phyloP scores from a whole-genome alignment of 2,888 invertebrate genomes.

The Lasioglossum oenotherae region DNA sequence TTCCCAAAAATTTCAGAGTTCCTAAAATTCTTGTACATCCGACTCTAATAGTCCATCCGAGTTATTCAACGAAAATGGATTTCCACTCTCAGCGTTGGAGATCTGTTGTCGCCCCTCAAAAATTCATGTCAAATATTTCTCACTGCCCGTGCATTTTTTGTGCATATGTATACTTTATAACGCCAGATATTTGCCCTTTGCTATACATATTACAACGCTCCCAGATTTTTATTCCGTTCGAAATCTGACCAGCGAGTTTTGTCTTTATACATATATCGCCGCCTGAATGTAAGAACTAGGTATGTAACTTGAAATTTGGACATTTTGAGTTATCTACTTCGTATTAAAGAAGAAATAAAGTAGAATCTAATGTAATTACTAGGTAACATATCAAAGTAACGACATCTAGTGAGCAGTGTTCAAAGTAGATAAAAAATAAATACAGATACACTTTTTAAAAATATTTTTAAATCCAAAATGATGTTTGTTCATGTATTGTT shows the following conservation, averaged over 20 bases:
- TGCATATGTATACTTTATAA: not conserved
- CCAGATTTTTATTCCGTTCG: not conserved
- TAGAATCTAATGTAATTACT: too few relatives aligned
- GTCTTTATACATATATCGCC: too few relatives aligned
- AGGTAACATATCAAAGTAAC: too few relatives aligned
- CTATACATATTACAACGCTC: not conserved
- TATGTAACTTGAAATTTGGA: too few relatives aligned
- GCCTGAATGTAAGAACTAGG: too few relatives aligned
- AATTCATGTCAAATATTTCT: not conserved
- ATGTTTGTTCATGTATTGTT: too few relatives aligned
- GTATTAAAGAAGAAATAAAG: too few relatives aligned
- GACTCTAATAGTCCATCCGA: not conserved
- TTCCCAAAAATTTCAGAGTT: not conserved
- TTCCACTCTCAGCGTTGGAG: not conserved
- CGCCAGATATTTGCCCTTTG: not conserved
- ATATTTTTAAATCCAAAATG: too few relatives aligned
- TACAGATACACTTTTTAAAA: too few relatives aligned
- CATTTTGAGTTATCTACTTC: too few relatives aligned
- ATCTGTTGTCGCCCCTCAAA: not conserved
- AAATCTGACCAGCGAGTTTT: not conserved
- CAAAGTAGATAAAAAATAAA: too few relatives aligned
- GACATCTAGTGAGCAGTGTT: too few relatives aligned
- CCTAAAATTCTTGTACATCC: not conserved
- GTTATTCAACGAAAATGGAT: not conserved
- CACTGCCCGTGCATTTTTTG: not conserved